Percentiles rank a stretch among this genome's conserved stretches.
These are phyloP conservation scores for Lycaon pictus DNA, from an alignment of 2,113 vertebrate genomes.

Conservation along the genomic window DNA sequence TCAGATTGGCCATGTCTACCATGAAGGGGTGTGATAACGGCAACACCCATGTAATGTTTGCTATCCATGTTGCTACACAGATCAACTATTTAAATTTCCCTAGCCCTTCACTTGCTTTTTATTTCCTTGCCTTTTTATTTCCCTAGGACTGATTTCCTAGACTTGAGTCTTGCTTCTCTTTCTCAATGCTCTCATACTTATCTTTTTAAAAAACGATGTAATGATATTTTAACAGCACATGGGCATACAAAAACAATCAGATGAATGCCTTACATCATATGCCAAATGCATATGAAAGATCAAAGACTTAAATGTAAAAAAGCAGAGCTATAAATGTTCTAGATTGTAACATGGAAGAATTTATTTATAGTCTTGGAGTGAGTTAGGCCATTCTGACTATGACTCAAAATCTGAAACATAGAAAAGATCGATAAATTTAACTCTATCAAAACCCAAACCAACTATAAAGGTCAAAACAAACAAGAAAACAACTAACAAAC, in stretches of 20 bases:
- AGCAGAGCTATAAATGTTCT: not conserved
- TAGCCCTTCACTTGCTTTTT: not conserved
- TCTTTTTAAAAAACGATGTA: not conserved
- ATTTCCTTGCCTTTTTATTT: not conserved
- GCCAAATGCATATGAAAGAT: not conserved
- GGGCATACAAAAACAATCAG: not conserved
- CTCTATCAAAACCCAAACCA: not conserved
- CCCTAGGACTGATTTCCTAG: not conserved
- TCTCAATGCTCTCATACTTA: not conserved
- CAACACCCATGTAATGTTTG: not conserved
- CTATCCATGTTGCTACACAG: not conserved
- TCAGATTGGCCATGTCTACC: not conserved
- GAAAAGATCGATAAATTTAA: not conserved
- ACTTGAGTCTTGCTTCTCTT: not conserved
- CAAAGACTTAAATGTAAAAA: not conserved
- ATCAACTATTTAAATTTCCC: not conserved
- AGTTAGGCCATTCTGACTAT: not conserved
- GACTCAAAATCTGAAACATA: not conserved
- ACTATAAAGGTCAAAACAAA: not conserved
- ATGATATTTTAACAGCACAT: not conserved
- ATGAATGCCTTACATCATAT: not conserved
- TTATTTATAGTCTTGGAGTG: not conserved
- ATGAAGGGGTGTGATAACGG: not conserved
- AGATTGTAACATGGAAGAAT: not conserved
- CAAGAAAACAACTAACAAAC: not conserved